phyloP scores from a whole-genome alignment of 2,888 invertebrate genomes.

The Apodemia zela region DNA sequence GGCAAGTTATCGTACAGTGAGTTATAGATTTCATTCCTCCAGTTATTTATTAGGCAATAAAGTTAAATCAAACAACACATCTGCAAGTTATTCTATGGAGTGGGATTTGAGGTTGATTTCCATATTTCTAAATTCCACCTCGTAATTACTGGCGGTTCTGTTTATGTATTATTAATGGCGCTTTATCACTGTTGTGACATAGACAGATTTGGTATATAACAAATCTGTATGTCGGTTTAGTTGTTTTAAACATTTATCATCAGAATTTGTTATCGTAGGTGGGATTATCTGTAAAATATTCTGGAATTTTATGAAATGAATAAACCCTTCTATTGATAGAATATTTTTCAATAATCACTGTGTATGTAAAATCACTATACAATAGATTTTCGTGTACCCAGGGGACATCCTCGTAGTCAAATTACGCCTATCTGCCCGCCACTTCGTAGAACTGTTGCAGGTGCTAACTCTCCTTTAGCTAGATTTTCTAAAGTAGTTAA shows the following conservation, averaged over 20 bases:
- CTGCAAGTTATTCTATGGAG: slow-evolving; percentile 31
- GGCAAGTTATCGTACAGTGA: no score
- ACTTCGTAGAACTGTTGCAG: no score
- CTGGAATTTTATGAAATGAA: neutral
- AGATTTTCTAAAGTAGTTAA: no score
- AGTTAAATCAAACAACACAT: neutral
- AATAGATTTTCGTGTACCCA: no score
- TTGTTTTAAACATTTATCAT: slow-evolving; percentile 11
- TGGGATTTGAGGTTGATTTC: slow-evolving; percentile 48
- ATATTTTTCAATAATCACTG: no score
- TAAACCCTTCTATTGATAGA: no score
- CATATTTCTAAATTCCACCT: slow-evolving; percentile 53
- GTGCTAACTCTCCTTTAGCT: no score
- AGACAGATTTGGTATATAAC: slow-evolving; percentile 25
- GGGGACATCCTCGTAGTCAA: no score
- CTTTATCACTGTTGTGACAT: slow-evolving; percentile 38
- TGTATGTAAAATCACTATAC: no score
- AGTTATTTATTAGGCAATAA: neutral
- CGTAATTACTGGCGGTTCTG: slow-evolving; percentile 37
- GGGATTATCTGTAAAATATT: neutral
- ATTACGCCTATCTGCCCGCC: no score
- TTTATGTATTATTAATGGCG: slow-evolving; percentile 35
- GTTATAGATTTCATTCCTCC: no score
- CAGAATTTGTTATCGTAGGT: neutral
- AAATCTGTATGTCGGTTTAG: neutral